These are phyloP conservation scores for Arctocebus calabarensis DNA, from an alignment of 2,797 vertebrate genomes.

Conservation along the genomic window DNA sequence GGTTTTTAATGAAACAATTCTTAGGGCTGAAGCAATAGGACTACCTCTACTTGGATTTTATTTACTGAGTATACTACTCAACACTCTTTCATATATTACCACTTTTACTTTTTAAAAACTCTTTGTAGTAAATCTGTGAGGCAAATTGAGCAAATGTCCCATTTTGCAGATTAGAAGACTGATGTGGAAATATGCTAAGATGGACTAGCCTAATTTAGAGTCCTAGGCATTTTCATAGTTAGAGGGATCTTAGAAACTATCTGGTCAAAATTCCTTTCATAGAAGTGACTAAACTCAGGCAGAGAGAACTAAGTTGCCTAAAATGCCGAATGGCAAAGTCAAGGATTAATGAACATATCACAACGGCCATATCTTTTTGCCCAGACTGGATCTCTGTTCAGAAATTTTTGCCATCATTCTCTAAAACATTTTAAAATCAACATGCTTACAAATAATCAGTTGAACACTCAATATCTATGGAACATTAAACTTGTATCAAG, in stretches of 20 bases:
- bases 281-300: not conserved
- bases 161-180: not conserved
- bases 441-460: not conserved
- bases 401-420: not conserved
- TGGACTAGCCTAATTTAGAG: not conserved
- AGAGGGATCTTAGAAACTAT: not conserved
- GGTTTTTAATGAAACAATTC: not conserved
- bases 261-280: not conserved
- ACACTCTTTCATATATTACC: not conserved
- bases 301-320: not conserved
- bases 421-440: not conserved
- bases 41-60: not conserved
- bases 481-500: not conserved
- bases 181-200: not conserved
- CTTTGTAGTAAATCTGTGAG: not conserved
- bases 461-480: not conserved
- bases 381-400: not conserved
- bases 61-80: not conserved
- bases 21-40: not conserved
- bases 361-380: not conserved
- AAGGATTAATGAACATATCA: not conserved
- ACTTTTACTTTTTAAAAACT: constrained; percentile 42
- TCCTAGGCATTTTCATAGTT: not conserved
- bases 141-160: not conserved
- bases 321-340: not conserved